Evolutionary conservation across 2,113 vertebrate species (phyloP).

Genomic region (Thinocorus orbignyianus): DNA sequence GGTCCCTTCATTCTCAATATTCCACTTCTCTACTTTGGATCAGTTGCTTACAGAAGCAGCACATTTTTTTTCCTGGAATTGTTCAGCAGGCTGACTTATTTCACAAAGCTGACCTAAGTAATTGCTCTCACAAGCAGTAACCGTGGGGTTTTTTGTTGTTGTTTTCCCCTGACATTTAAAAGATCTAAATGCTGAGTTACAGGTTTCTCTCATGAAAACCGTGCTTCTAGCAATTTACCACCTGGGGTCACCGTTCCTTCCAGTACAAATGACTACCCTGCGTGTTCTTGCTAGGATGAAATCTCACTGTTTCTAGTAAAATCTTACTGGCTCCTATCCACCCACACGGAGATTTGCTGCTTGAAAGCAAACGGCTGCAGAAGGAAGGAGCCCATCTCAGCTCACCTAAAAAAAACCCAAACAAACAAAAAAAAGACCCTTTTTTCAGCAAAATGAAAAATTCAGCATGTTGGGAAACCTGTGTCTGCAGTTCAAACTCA

Average conservation of each 20-base stretch:
- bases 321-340: background rate
- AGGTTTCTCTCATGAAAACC: background rate
- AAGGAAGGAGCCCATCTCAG: background rate
- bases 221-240: background rate
- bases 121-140: background rate
- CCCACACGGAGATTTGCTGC: background rate
- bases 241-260: background rate
- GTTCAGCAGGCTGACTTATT: background rate
- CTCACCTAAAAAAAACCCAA: background rate
- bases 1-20: background rate
- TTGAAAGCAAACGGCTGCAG: background rate
- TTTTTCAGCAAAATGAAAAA: background rate
- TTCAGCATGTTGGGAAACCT: background rate
- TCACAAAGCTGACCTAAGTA: background rate
- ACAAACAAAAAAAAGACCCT: background rate
- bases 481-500: background rate
- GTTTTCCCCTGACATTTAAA: background rate
- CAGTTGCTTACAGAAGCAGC: background rate
- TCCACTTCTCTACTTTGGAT: background rate
- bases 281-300: background rate
- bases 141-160: accelerated
- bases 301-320: background rate
- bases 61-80: background rate
- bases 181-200: background rate
- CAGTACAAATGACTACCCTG: background rate